Percentiles rank a stretch among this genome's conserved stretches.
Evolutionary conservation across 2,797 vertebrate species (phyloP).

Genomic region (Lycodopsis pacificus): DNA sequence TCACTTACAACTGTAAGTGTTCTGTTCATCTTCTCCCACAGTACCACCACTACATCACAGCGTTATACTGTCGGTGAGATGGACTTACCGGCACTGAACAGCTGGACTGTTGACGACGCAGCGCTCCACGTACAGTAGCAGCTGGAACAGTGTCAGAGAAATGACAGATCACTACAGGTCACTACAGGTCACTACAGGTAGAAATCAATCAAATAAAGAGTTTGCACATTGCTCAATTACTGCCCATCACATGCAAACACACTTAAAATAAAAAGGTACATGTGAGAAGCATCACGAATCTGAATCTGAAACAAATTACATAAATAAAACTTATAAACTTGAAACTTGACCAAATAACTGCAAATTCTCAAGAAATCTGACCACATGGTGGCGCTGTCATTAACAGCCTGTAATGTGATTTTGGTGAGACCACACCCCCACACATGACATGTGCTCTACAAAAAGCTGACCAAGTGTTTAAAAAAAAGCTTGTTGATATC

Average conservation of each 20-base stretch:
- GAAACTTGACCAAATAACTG: too few relatives aligned
- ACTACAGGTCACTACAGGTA: not conserved
- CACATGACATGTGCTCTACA: too few relatives aligned
- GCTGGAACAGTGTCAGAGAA: constrained; percentile 32
- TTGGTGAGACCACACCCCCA: too few relatives aligned
- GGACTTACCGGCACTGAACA: constrained; percentile 16
- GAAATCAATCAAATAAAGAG: not conserved
- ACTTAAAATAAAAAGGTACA: not conserved
- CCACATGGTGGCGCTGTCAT: not conserved
- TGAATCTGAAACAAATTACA: not conserved
- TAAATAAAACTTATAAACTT: too few relatives aligned
- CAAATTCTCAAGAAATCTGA: not conserved
- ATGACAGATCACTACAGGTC: not conserved
- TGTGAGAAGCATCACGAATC: not conserved
- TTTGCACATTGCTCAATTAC: not conserved
- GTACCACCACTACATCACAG: not conserved
- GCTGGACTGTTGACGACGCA: not conserved
- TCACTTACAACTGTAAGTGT: not conserved
- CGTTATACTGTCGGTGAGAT: not conserved
- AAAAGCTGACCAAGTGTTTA: not conserved
- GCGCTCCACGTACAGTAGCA: not conserved
- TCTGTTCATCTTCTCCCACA: not conserved
- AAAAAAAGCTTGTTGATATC: too few relatives aligned
- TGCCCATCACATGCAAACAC: not conserved
- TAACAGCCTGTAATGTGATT: too few relatives aligned